A percentile compares a stretch with the other conserved stretches of the same genome.
Evolutionary conservation across 2,888 invertebrate genomes (phyloP).

Genomic region (Chalcis sispes): DNA sequence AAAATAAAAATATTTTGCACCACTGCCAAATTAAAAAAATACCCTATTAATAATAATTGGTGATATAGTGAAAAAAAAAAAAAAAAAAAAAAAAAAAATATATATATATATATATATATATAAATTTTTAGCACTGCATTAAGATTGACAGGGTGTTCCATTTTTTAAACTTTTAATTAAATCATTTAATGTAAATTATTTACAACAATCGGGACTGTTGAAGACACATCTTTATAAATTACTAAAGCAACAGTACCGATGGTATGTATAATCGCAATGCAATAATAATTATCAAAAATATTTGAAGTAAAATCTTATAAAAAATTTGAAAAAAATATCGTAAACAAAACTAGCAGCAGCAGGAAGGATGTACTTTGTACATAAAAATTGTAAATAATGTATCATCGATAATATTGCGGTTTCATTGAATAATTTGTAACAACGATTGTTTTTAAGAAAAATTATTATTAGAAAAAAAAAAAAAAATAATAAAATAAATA

Average conservation of each 20-base stretch:
- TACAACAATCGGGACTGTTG: constrained; percentile 1
- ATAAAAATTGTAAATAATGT: constrained; percentile 30
- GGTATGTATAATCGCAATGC: neutral
- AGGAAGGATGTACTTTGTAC: constrained; percentile 32
- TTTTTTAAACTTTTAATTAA: neutral
- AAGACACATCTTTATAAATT: constrained; percentile 4
- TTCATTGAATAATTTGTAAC: neutral
- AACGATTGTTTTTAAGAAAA: neutral
- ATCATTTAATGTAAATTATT: neutral
- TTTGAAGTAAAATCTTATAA: neutral
- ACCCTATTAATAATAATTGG: neutral
- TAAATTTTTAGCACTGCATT: neutral
- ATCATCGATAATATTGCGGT: constrained; percentile 7
- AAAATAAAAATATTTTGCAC: neutral
- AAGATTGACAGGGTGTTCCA: constrained; percentile 8
- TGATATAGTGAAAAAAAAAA: neutral
- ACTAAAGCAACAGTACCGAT: neutral
- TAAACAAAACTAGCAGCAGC: neutral
- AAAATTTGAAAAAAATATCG: neutral
- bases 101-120: no score
- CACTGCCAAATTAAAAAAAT: constrained; percentile 16
- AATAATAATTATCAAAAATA: no score
- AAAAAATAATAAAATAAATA: no score
- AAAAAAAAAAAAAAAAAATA: no score
- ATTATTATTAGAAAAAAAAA: neutral